phyloP scores from a whole-genome alignment of 2,797 vertebrate species.

The Rhadinocentrus ornatus region DNA sequence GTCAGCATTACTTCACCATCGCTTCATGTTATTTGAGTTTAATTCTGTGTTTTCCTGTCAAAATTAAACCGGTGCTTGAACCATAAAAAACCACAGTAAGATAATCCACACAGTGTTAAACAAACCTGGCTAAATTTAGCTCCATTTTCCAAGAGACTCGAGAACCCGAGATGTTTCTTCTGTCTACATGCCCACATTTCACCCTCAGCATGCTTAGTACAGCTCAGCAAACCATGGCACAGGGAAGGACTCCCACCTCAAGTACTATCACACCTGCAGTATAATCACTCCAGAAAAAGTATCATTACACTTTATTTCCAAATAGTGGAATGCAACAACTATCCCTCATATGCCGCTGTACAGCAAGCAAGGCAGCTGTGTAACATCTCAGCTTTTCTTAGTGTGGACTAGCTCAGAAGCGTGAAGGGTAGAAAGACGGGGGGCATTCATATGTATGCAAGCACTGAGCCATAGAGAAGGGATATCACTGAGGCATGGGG shows the following conservation, averaged over 20 bases:
- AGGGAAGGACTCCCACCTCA: slow-evolving; percentile 47
- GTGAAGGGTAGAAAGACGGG: slow-evolving; percentile 74
- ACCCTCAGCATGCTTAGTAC: slow-evolving; percentile 30
- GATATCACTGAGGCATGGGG: slow-evolving; percentile 73
- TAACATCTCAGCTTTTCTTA: slow-evolving; percentile 58
- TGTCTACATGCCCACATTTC: slow-evolving; percentile 16
- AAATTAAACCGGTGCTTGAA: background rate
- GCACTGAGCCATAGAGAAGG: slow-evolving; percentile 70
- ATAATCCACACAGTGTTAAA: background rate
- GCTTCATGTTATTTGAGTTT: slow-evolving; percentile 2
- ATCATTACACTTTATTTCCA: slow-evolving; percentile 59
- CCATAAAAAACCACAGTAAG: background rate
- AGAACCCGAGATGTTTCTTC: slow-evolving; percentile 21
- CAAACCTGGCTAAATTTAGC: background rate
- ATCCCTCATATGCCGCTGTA: slow-evolving; percentile 20
- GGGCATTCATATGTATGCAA: slow-evolving; percentile 78
- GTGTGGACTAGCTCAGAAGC: slow-evolving; percentile 61
- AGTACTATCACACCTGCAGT: slow-evolving; percentile 47
- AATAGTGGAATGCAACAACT: slow-evolving; percentile 23
- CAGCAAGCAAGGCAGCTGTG: slow-evolving; percentile 43
- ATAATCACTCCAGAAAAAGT: slow-evolving; percentile 60
- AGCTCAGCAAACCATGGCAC: slow-evolving; percentile 44
- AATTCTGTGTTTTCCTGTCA: background rate
- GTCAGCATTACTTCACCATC: background rate
- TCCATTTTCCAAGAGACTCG: slow-evolving; percentile 48